Conservation (phyloP, 2,797 vertebrate species). For the Hoplostethus atlanticus region DNA sequence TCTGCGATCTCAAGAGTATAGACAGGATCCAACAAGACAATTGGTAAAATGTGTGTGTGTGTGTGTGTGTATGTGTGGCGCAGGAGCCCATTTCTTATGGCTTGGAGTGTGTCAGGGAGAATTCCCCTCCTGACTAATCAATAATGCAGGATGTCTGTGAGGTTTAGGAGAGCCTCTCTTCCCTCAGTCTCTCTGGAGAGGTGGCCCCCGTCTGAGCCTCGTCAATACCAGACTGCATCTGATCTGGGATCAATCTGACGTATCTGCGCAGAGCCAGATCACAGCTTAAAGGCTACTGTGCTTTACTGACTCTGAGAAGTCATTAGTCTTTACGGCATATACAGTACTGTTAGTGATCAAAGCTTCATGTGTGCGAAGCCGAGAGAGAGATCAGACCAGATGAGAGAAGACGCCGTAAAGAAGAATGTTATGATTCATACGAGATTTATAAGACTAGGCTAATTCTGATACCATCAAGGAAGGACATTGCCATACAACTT, state of each 20-base stretch:
- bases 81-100: conserved; percentile 9
- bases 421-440: neutral
- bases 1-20: conserved; percentile 31
- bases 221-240: conserved; percentile 62
- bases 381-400: neutral
- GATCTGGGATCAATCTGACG: conserved; percentile 60
- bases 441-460: neutral
- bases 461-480: neutral
- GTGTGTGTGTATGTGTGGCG: conserved; percentile 9
- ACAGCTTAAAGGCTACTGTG: conserved; percentile 16
- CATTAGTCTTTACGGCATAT: conserved; percentile 32
- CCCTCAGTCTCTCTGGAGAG: conserved; percentile 30
- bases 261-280: conserved; percentile 28
- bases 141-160: conserved; percentile 60
- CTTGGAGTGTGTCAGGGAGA: conserved; percentile 24
- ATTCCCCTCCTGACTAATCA: conserved; percentile 61
- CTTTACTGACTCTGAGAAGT: conserved; percentile 49
- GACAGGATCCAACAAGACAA: conserved; percentile 15
- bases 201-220: conserved; percentile 37
- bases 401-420: no score
- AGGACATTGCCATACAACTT: neutral
- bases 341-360: conserved; percentile 41
- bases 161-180: conserved; percentile 18
- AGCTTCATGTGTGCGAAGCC: conserved; percentile 29
- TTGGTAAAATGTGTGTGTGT: conserved; percentile 1